A percentile compares a stretch with the other conserved stretches of the same genome.
phyloP scores from a whole-genome alignment of 2,888 invertebrate genomes.

The Gryllus longicercus region DNA sequence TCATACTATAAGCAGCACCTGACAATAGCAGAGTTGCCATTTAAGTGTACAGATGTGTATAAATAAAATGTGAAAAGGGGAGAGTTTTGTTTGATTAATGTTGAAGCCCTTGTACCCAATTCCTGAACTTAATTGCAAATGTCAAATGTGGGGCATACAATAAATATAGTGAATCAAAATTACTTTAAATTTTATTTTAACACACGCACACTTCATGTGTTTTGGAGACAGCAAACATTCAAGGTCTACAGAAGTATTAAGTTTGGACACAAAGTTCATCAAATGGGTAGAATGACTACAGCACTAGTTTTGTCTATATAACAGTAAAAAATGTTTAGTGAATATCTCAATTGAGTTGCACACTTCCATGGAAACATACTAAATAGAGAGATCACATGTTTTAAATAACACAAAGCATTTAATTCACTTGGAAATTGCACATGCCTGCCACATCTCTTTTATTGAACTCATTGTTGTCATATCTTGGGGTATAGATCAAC shows the following conservation, averaged over 20 bases:
- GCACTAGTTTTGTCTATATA: conserved; percentile 21
- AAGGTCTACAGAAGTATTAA: conserved; percentile 22
- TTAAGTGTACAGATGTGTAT: conserved; percentile 5
- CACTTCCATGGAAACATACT: conserved; percentile 21
- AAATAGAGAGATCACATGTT: conserved; percentile 28
- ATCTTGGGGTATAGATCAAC: not conserved
- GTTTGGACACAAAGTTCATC: conserved; percentile 26
- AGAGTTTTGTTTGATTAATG: no score
- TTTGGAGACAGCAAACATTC: conserved; percentile 23
- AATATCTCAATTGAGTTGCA: conserved; percentile 24
- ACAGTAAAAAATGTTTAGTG: conserved; percentile 29
- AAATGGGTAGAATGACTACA: conserved; percentile 25
- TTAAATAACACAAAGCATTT: conserved; percentile 8
- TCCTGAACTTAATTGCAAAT: not conserved
- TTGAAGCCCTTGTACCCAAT: no score
- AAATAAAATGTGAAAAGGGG: not conserved
- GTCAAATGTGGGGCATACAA: conserved; percentile 17
- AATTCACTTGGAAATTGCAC: conserved; percentile 27
- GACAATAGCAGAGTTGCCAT: not conserved
- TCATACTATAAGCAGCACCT: no score
- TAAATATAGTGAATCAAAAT: not conserved
- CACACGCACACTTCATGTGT: not conserved
- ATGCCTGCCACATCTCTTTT: conserved; percentile 18
- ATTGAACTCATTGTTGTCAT: conserved; percentile 2
- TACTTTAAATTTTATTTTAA: conserved; percentile 5